phyloP scores from a whole-genome alignment of 2,888 invertebrate genomes.

The Drosophila anceps region DNA sequence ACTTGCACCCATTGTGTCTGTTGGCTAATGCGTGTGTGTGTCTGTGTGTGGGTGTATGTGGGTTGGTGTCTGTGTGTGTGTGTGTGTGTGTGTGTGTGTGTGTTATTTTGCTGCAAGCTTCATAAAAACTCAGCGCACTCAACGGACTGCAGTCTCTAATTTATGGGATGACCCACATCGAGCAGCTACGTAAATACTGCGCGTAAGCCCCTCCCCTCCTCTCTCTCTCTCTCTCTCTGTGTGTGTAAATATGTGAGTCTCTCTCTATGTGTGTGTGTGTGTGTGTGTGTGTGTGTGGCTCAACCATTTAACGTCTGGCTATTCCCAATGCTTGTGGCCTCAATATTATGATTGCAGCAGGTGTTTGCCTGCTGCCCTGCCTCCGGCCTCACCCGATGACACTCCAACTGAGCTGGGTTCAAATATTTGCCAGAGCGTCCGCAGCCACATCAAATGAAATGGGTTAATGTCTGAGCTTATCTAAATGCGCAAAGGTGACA shows the following conservation, averaged over 20 bases:
- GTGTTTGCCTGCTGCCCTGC: background rate
- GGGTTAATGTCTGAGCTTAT: conserved; percentile 31
- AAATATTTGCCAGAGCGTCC: background rate
- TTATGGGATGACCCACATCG: conserved; percentile 10
- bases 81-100: background rate
- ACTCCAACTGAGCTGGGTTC: conserved; percentile 25
- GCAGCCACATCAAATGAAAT: conserved; percentile 17
- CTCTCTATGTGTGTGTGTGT: background rate
- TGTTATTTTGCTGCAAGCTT: background rate
- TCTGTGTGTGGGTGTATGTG: background rate
- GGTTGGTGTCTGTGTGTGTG: background rate
- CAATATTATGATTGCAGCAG: conserved; percentile 15
- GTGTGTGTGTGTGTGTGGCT: no score
- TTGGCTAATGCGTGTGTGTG: background rate
- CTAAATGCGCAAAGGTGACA: conserved; percentile 22
- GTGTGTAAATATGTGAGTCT: background rate
- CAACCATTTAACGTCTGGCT: conserved; percentile 3
- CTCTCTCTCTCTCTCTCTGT: background rate
- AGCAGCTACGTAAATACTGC: conserved; percentile 2
- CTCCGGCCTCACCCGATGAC: background rate
- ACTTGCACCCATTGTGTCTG: background rate
- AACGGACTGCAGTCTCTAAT: conserved; percentile 5
- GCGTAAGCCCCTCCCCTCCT: background rate
- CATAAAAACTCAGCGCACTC: conserved; percentile 9
- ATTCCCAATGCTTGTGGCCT: conserved; percentile 9